Evolutionary conservation across 2,797 vertebrate genomes (phyloP).

Genomic region (Tiaroga cobitis): DNA sequence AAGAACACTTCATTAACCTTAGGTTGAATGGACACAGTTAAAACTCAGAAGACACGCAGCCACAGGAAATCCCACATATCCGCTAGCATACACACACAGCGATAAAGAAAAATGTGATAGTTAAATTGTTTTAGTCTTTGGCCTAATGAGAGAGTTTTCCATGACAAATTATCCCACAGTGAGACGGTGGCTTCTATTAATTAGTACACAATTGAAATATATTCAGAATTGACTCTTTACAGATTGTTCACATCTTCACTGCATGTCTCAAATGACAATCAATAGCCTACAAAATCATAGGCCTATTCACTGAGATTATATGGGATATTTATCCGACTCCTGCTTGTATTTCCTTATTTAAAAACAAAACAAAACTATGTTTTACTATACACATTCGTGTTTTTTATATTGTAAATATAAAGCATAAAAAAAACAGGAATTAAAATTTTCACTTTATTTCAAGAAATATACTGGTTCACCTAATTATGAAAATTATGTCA

Average conservation of each 20-base stretch:
- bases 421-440: background rate
- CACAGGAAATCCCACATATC: slow-evolving; percentile 57
- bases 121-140: background rate
- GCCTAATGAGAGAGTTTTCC: slow-evolving; percentile 19
- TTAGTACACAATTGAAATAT: background rate
- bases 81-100: background rate
- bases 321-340: background rate
- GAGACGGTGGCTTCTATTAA: background rate
- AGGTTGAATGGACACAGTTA: slow-evolving; percentile 25
- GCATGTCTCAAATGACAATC: background rate
- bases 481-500: background rate
- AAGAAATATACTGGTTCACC: background rate
- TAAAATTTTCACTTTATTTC: background rate
- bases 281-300: background rate
- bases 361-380: background rate
- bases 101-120: background rate
- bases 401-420: background rate
- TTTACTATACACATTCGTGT: background rate
- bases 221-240: background rate
- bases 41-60: slow-evolving; percentile 34
- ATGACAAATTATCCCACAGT: background rate
- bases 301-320: background rate
- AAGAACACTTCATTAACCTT: slow-evolving; percentile 40
- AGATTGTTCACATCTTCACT: background rate
- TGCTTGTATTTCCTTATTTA: background rate